Evolutionary conservation across 1,140 invertebrate species (phyloP).

Genomic region (Atopsyche davidsoni): DNA sequence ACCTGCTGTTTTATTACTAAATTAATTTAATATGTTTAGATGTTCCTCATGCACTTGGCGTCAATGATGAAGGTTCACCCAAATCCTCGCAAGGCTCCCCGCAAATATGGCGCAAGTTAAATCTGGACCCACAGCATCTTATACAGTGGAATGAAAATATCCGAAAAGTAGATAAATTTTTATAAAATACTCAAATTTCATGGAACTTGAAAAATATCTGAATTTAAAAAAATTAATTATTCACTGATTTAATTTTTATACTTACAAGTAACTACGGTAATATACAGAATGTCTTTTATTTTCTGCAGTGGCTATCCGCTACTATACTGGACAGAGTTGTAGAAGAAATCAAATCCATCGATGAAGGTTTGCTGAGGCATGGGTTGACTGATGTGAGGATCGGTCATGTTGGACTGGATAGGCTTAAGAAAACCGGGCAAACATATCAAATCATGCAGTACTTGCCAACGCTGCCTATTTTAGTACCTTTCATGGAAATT

Average conservation of each 20-base stretch:
- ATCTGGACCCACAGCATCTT: constrained; percentile 53
- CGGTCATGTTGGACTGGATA: constrained; percentile 62
- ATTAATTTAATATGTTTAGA: constrained; percentile 26
- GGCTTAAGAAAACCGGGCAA: constrained; percentile 62
- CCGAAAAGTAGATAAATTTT: constrained; percentile 48
- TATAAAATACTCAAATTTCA: neutral
- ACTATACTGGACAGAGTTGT: constrained; percentile 67
- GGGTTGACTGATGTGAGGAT: constrained; percentile 65
- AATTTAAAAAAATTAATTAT: too few species aligned
- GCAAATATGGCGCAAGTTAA: constrained; percentile 55
- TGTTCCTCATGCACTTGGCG: constrained; percentile 39
- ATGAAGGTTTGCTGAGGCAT: constrained; percentile 58
- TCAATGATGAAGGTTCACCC: constrained; percentile 48
- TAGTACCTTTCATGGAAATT: constrained; percentile 74
- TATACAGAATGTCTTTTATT: too few species aligned
- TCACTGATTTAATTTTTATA: too few species aligned
- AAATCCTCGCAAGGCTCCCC: constrained; percentile 41
- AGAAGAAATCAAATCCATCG: constrained; percentile 63
- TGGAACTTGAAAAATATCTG: neutral
- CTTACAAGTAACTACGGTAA: neutral
- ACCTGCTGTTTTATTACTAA: neutral
- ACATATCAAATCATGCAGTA: constrained; percentile 52
- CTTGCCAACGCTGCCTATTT: constrained; percentile 60
- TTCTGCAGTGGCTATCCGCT: constrained; percentile 69
- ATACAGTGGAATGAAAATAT: constrained; percentile 64